phyloP scores from a whole-genome alignment of 2,797 vertebrate species.

The Eospalax fontanierii region DNA sequence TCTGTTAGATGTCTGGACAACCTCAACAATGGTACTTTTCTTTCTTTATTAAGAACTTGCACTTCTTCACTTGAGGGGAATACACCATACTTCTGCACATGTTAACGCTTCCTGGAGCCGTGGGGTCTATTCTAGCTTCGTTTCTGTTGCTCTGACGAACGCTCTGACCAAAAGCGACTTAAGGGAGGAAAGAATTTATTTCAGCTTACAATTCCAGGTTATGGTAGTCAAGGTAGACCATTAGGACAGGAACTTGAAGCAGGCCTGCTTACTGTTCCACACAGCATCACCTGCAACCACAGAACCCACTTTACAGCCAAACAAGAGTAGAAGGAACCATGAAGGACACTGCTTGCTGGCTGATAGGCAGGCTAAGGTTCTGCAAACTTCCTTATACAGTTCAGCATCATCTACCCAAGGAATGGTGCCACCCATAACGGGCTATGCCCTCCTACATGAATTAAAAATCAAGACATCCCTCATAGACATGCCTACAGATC shows the following conservation, averaged over 20 bases:
- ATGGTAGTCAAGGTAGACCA: not conserved
- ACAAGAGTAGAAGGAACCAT: not conserved
- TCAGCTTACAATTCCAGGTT: not conserved
- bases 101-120: not conserved
- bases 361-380: not conserved
- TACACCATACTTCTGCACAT: not conserved
- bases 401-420: not conserved
- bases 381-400: not conserved
- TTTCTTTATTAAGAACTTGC: not conserved
- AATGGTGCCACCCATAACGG: not conserved
- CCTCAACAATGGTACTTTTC: not conserved
- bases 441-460: no score
- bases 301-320: no score
- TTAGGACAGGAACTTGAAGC: not conserved
- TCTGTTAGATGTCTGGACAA: not conserved
- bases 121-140: no score
- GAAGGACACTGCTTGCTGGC: not conserved
- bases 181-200: not conserved
- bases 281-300: not conserved
- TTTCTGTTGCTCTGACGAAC: no score
- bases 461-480: not conserved
- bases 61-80: not conserved
- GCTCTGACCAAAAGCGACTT: not conserved
- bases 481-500: not conserved
- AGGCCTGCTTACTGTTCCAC: not conserved